Evolutionary conservation across 2,797 vertebrate species (phyloP).

Genomic region (Hemibagrus guttatus): DNA sequence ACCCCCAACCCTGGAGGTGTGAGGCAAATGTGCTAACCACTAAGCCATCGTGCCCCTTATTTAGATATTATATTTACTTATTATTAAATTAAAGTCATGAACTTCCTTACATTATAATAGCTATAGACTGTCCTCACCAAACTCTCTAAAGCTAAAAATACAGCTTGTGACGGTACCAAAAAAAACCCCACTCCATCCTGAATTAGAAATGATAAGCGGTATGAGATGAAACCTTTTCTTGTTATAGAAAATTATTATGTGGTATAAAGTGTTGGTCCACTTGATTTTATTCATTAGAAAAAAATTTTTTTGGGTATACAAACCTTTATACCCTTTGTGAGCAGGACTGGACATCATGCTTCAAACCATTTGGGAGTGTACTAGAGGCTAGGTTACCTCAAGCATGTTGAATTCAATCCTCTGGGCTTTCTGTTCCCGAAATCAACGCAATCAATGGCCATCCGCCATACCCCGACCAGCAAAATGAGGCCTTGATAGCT

Average conservation of each 20-base stretch:
- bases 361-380: background rate
- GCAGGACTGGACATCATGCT: background rate
- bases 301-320: background rate
- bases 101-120: no score
- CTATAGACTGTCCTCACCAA: no score
- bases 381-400: background rate
- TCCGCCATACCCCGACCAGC: constrained; percentile 24
- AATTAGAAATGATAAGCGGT: no score
- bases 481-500: background rate
- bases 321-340: background rate
- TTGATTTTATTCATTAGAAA: background rate
- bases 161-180: background rate
- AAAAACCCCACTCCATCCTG: no score
- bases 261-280: background rate
- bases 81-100: no score
- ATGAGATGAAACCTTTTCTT: background rate
- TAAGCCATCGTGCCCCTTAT: no score
- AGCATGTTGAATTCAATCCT: background rate
- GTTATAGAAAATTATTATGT: background rate
- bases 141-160: background rate
- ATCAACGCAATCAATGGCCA: background rate
- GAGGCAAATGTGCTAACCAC: no score
- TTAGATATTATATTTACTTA: no score
- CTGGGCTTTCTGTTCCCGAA: background rate
- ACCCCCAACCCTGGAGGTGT: no score